Evolutionary conservation across 2,797 vertebrate species (phyloP).

Genomic region (Artibeus lituratus): DNA sequence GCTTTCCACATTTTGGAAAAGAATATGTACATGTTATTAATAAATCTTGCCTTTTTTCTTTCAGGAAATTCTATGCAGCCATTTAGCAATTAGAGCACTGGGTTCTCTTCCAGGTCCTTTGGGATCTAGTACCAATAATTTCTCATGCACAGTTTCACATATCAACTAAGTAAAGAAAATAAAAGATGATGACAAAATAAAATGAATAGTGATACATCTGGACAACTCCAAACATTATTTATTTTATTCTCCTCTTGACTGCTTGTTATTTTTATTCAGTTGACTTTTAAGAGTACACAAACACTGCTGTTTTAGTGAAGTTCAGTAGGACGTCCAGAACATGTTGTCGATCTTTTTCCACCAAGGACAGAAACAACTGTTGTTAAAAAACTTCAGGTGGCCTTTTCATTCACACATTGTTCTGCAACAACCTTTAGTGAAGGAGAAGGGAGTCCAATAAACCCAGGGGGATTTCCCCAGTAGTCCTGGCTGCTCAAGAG

Average conservation of each 20-base stretch:
- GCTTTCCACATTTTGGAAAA: slow-evolving; percentile 7
- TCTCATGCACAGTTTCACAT: background rate
- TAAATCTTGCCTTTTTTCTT: background rate
- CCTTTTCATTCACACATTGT: background rate
- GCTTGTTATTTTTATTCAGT: background rate
- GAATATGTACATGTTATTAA: background rate
- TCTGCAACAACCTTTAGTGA: background rate
- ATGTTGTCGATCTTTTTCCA: background rate
- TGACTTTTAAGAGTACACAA: background rate
- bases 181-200: slow-evolving; percentile 21
- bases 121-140: background rate
- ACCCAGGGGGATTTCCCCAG: background rate
- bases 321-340: background rate
- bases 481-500: background rate
- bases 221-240: background rate
- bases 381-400: background rate
- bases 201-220: background rate
- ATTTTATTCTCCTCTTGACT: slow-evolving; percentile 1
- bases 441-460: background rate
- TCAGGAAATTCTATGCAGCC: background rate
- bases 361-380: background rate
- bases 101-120: background rate
- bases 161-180: slow-evolving; percentile 38
- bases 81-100: background rate
- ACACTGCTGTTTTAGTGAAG: background rate